Conservation (phyloP, 2,113 vertebrate species). For the Otis tarda region DNA sequence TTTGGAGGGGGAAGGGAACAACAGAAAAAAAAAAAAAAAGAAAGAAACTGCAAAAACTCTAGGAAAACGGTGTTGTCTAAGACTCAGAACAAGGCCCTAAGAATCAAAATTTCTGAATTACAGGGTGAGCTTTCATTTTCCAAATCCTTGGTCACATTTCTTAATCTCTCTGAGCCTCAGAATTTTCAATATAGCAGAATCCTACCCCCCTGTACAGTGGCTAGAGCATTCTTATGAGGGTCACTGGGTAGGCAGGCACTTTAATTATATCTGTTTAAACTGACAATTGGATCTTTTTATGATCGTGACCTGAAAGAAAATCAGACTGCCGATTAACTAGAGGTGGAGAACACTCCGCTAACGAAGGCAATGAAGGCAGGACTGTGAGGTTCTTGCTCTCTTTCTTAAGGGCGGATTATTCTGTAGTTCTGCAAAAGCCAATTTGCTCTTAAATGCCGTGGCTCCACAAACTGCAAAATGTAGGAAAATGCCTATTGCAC, state of each 20-base stretch:
- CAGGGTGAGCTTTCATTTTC: neutral
- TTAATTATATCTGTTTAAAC: neutral
- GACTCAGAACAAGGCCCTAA: neutral
- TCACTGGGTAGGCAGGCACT: neutral
- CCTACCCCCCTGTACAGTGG: neutral
- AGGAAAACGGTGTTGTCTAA: neutral
- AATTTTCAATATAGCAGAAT: neutral
- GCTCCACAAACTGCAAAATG: neutral
- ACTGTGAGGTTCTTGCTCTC: neutral
- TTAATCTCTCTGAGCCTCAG: neutral
- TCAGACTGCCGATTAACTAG: neutral
- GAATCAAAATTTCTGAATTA: neutral
- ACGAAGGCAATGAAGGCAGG: neutral
- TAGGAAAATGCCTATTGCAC: neutral
- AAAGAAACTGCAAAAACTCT: neutral
- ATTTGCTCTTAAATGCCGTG: neutral
- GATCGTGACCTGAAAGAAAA: neutral
- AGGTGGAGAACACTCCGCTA: neutral
- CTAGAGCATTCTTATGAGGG: neutral
- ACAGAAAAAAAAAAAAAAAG: neutral
- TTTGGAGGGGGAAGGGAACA: accelerated
- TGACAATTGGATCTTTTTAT: neutral
- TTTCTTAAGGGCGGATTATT: neutral
- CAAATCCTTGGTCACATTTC: neutral
- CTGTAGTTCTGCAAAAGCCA: neutral